Conservation (phyloP, 2,797 vertebrate species). For the Oreortyx pictus region DNA sequence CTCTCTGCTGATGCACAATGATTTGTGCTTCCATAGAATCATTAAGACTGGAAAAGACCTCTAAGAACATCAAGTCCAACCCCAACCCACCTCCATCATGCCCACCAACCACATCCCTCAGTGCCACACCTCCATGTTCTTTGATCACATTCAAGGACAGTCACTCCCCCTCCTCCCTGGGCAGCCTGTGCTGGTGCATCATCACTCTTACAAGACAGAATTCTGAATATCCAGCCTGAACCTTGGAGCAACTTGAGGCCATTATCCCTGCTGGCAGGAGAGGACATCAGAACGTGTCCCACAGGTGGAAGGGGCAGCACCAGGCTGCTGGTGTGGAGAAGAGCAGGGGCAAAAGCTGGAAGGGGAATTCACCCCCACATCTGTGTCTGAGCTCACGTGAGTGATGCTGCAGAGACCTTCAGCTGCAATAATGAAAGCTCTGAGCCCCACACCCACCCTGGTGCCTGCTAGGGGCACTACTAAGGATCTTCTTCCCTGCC, state of each 20-base stretch:
- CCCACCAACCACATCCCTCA: no score
- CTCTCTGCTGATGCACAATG: neutral
- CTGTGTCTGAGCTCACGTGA: neutral
- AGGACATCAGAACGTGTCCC: neutral
- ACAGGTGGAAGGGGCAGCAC: accelerated
- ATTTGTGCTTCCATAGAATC: neutral
- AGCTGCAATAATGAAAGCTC: neutral
- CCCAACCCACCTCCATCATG: no score
- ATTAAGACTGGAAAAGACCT: no score
- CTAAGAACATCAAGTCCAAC: no score
- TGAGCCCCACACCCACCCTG: neutral
- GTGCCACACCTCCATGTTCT: no score
- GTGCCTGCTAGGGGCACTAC: neutral
- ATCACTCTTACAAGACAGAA: no score
- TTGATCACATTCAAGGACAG: no score
- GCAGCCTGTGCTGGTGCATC: no score
- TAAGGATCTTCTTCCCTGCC: neutral
- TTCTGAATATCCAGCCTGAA: no score
- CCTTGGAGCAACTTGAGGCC: no score
- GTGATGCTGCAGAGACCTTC: accelerated
- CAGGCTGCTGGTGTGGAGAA: neutral
- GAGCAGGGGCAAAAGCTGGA: neutral
- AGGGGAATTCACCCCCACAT: neutral
- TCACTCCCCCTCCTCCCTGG: no score
- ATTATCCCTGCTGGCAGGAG: neutral